phyloP scores from a whole-genome alignment of 2,113 vertebrate species.

The Pelecanus crispus region DNA sequence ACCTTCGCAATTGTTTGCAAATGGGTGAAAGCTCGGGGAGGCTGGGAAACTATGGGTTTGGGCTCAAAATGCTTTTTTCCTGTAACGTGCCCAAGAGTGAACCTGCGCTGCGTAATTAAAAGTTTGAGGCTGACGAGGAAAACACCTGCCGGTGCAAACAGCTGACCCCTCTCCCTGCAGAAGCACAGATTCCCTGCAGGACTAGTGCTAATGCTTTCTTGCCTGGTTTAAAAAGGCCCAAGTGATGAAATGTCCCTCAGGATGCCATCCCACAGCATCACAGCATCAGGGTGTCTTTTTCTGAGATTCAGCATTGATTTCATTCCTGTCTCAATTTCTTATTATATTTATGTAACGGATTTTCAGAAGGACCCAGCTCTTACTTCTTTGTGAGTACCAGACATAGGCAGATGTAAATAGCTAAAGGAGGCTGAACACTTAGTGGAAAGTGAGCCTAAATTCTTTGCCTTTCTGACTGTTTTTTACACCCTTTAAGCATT shows the following conservation, averaged over 20 bases:
- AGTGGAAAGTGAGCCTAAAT: background rate
- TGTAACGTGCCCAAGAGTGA: background rate
- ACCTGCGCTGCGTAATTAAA: background rate
- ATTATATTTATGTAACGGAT: background rate
- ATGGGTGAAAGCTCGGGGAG: slow-evolving; percentile 29
- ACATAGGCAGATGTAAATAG: background rate
- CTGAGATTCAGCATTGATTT: background rate
- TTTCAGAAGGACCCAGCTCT: background rate
- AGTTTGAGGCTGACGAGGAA: background rate
- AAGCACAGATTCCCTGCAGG: background rate
- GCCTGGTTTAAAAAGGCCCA: background rate
- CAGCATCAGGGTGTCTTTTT: background rate
- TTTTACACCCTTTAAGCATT: background rate
- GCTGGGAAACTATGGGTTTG: background rate
- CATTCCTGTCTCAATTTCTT: background rate
- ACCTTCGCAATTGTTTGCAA: slow-evolving; percentile 66
- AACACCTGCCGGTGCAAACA: background rate
- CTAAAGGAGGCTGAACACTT: background rate
- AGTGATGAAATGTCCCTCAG: background rate
- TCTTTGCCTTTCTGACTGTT: background rate
- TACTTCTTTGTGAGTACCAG: background rate
- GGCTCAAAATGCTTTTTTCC: slow-evolving; percentile 19
- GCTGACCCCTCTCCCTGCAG: background rate
- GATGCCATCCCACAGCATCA: background rate
- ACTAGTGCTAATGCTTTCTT: background rate